phyloP scores from a whole-genome alignment of 1,140 invertebrate species.

The Apolygus lucorum region DNA sequence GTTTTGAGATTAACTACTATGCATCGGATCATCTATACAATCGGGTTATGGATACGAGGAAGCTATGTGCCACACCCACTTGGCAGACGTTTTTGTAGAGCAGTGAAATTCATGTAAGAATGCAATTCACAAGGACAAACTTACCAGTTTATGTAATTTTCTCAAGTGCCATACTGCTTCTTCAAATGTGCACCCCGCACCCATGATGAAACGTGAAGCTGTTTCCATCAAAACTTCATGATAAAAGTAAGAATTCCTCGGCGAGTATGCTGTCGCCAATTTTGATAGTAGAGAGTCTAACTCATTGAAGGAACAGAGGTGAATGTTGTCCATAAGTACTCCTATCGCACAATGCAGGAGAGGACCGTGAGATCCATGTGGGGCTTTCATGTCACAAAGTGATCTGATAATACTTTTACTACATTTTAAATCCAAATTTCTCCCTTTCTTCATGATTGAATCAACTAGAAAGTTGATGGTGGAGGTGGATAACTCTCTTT shows the following conservation, averaged over 20 bases:
- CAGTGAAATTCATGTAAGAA: too few species aligned
- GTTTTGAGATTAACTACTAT: too few species aligned
- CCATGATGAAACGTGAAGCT: constrained; percentile 41
- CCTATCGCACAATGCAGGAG: constrained; percentile 24
- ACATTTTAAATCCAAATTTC: constrained; percentile 27
- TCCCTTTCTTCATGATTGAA: constrained; percentile 12
- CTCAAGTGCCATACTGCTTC: constrained; percentile 43
- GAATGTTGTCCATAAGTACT: constrained; percentile 38
- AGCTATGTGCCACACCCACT: too few species aligned
- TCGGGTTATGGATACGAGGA: too few species aligned
- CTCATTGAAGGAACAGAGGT: constrained; percentile 41
- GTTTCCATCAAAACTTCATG: constrained; percentile 47
- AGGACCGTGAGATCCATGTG: not conserved
- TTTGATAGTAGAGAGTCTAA: constrained; percentile 42
- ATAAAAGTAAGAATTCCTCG: constrained; percentile 46
- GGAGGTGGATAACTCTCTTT: constrained; percentile 42
- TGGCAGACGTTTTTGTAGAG: too few species aligned
- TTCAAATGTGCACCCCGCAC: constrained; percentile 44
- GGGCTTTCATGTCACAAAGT: constrained; percentile 5
- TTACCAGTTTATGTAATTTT: constrained; percentile 43
- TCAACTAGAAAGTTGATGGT: constrained; percentile 34
- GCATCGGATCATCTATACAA: too few species aligned
- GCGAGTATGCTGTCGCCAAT: constrained; percentile 39
- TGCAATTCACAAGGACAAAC: too few species aligned
- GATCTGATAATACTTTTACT: constrained; percentile 31